Percentiles rank a stretch among this genome's conserved stretches.
phyloP scores from a whole-genome alignment of 2,797 vertebrate species.

The Parauchenoglanis ngamensis region DNA sequence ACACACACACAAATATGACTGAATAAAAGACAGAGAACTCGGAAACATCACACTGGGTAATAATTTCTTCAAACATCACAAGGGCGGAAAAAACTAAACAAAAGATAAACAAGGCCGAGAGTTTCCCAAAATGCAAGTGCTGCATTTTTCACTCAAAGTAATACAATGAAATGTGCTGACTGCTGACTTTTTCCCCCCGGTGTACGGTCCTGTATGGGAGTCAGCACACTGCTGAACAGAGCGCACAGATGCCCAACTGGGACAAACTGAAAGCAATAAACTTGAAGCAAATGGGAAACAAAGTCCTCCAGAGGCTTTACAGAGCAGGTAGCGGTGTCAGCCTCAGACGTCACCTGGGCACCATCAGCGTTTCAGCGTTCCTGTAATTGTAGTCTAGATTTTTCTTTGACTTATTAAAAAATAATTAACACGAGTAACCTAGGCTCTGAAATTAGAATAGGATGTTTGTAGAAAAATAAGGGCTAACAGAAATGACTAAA shows the following conservation, averaged over 20 bases:
- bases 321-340: background rate
- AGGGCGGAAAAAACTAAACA: no score
- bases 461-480: no score
- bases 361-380: no score
- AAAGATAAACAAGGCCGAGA: background rate
- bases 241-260: background rate
- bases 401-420: no score
- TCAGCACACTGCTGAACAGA: constrained; percentile 23
- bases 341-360: no score
- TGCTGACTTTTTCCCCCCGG: background rate
- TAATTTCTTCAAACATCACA: constrained; percentile 1
- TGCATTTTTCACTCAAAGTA: constrained; percentile 1
- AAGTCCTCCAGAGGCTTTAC: background rate
- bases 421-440: no score
- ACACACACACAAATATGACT: background rate
- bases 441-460: no score
- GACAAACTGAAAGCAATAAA: constrained; percentile 18
- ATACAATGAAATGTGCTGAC: constrained; percentile 41
- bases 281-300: background rate
- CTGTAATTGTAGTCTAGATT: no score
- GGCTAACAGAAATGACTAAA: no score
- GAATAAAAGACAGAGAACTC: background rate
- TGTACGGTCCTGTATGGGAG: background rate
- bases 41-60: background rate
- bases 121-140: background rate